Base-by-base conservation (phyloP, 1,140 invertebrate genomes). In the Bombus ignitus region DNA sequence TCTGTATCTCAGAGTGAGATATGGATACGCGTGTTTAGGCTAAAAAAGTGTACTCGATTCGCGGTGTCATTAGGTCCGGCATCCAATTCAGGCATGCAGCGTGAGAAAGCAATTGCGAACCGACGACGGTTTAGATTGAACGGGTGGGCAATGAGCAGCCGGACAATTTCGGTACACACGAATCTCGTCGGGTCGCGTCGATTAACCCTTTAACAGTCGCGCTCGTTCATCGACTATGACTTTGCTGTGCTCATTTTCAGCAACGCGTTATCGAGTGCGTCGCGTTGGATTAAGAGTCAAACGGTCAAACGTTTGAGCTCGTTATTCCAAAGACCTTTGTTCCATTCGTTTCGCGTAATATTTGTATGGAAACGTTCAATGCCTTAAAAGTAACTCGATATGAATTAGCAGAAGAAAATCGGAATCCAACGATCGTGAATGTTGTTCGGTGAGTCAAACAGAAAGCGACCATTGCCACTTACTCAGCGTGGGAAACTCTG, bases 161-260 rank as follows among this genome's bases (percentile, higher is more conserved):
- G 83, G 57, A 81, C 70, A 62, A 68, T 85, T 85, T 85, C 78
- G 83, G 78, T 85, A 81, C 71, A 57, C 78, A 73, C 47, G 78
- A 74, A 85, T 81, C 68, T 81, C 71, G 53, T 18, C 44, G 78
- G 83, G 83, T 81, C 78, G 37, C 28, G 44, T 44, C 78, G 78
- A 81, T 85, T 85, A 85, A 85, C 83, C 83, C 32, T 25, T 80
- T 73, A 85, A 85, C 66, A 37, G n/a, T 28, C 78, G 42, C 32
- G 59, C 65, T 85, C 79, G 72, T 85, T 81, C 65, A 73, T 74
- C 70, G 57, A 15, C 77, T 81, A 81, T 74, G 83, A 81, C 57
- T 85, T 81, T 53, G 83, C 70, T 81, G 70, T 62, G 78, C 53
- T 85, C 71, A 32, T 72, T 85, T 80, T 37, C 68, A 47, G 37